Evolutionary conservation across 2,113 vertebrate genomes (phyloP), one percentile per base, ranked within the genome.

Genomic region (Eidolon helvum): DNA sequence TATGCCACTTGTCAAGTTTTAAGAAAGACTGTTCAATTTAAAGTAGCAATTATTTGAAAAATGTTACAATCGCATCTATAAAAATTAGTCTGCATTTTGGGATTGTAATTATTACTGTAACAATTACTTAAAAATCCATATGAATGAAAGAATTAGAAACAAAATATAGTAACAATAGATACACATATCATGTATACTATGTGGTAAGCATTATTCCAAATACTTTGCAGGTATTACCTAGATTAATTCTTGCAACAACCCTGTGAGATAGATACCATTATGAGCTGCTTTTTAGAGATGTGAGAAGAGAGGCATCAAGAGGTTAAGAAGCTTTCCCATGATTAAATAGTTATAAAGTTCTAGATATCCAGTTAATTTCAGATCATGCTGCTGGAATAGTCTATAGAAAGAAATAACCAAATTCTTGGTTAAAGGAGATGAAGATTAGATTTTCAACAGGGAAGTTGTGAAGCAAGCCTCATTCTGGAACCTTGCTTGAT

Each of bases 31-130:
- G 24, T 89, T 96, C 77, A 95, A 91, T 84, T 96, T 85, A 95
- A 96, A 94, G 50, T 48, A 89, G 86, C 53, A 91, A 93, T 96
- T 97, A 91, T 78, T 97, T 97, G 43, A 83, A 97, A 96, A 96
- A 95, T 89, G 38, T 93, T 59, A 93, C 5, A 48, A 57, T 40
- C 63, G 84, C 68, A 97, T 97, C 68, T 48, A 94, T 97, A 69
- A 95, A 94, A 95, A 96, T 95, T 75, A 94, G 40, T 48, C 48
- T 59, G 53, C 79, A 79, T 85, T 94, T 87, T 87, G 43, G 89
- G 74, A 55, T 88, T 95, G 50, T 7, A 26, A 77, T 74, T 38
- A 83, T 50, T 89, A 88, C 61, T 65, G 38, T 4, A 66, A 38
- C 38, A 97, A 95, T 53, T 61, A 79, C 96, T 94, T 68, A 50